Conservation (phyloP, 2,888 invertebrate genomes). For the Elegia similella region DNA sequence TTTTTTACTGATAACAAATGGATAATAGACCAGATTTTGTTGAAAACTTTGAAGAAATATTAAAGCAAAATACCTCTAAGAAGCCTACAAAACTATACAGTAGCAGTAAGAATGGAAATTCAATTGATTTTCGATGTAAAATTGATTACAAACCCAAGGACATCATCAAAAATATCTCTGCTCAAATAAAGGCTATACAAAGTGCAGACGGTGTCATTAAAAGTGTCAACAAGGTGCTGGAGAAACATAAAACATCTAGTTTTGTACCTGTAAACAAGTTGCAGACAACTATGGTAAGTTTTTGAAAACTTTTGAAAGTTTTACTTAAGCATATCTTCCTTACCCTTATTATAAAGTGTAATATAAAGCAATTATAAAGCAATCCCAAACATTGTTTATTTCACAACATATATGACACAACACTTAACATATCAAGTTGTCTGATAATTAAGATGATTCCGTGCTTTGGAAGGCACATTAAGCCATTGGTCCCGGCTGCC, state of each 20-base stretch:
- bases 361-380: too few species aligned
- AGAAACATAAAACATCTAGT: constrained; percentile 32
- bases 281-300: constrained; percentile 38
- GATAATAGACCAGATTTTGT: constrained; percentile 26
- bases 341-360: too few species aligned
- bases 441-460: too few species aligned
- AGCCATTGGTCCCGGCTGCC: too few species aligned
- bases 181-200: constrained; percentile 58
- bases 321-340: too few species aligned
- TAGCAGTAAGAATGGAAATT: constrained; percentile 23
- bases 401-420: too few species aligned
- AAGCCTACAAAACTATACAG: constrained; percentile 39
- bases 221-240: constrained; percentile 22
- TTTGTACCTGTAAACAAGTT: constrained; percentile 48
- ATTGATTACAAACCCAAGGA: constrained; percentile 38
- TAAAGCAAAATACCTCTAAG: constrained; percentile 35
- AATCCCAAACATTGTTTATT: too few species aligned
- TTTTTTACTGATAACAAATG: constrained; percentile 21
- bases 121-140: constrained; percentile 7
- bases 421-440: too few species aligned
- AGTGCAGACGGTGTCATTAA: constrained; percentile 44
- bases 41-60: constrained; percentile 40
- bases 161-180: constrained; percentile 48
- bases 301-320: too few species aligned
- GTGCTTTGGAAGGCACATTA: too few species aligned